Evolutionary conservation across 2,888 invertebrate genomes (phyloP), one percentile per base, ranked within the genome.

Genomic region (Dryocosmus kuriphilus): DNA sequence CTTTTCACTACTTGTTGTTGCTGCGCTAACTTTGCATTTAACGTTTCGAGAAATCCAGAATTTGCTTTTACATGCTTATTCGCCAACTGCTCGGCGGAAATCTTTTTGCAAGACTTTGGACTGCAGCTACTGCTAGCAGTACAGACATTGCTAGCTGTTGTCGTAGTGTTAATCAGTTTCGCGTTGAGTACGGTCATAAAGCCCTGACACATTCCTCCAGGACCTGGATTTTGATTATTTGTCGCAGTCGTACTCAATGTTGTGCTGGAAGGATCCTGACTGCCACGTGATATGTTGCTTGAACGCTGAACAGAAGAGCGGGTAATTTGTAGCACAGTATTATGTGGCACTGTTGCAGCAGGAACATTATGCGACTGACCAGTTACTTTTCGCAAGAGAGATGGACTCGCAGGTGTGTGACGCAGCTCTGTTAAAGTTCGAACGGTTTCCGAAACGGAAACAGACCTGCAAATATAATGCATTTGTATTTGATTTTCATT

Each of bases 331-430:
- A 88, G 74, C n/a, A 87, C 83, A 19, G 84, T 24, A 35, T 83
- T 85, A 73, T 85, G 63, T 80, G 87, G 38, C 79, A 77, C 51
- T 57, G 78, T n/a, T 76, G 82, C 71, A 76, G 77, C 78, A 62
- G 81, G 60, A 32, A 77, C 81, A 9, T 82, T 82, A 60, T 86
- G 85, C 11, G 85, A 79, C 46, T 88, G 89, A 30, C 81, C 82
- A 46, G 80, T 81, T 27, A 86, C 81, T 77, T 86, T 86, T 75
- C 91, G 93, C 35, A 95, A 92, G 7, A 96, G 93, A 82, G 95
- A 95, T 6, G 97, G 97, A 83, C 97, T 97, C 3, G 97, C 97
- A 0, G 97, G 97, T 86, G 96, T 97, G 92, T 97, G 97, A 86
- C 96, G 95, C 81, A 97, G 92, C 88, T 97, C 96, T 0, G 97